Conservation (phyloP, 2,113 vertebrate genomes). For the Prolemur simus region DNA sequence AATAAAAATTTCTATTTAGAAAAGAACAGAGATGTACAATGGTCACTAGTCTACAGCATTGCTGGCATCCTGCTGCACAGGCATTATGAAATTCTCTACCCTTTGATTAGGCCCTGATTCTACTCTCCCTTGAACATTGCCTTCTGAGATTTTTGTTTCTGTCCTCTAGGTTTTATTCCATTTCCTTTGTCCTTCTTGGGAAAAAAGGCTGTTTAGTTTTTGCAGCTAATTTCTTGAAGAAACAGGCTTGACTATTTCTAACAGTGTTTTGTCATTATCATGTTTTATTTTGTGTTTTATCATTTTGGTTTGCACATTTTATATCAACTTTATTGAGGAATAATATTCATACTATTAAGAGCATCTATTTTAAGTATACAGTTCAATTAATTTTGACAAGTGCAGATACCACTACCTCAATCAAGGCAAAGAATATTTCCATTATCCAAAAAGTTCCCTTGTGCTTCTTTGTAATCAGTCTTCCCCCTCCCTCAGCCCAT, state of each 20-base stretch:
- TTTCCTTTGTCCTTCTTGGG: conserved; percentile 7
- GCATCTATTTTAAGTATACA: neutral
- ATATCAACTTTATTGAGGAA: neutral
- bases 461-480: neutral
- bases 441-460: conserved; percentile 1
- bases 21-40: neutral
- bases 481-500: neutral
- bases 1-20: neutral
- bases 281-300: neutral
- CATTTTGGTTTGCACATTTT: neutral
- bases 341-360: neutral
- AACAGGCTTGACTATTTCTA: neutral
- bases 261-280: neutral
- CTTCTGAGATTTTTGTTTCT: neutral
- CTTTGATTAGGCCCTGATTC: neutral
- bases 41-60: neutral
- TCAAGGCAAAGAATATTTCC: neutral
- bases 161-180: neutral
- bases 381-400: conserved; percentile 5
- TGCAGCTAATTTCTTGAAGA: conserved; percentile 6
- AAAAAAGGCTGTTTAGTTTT: neutral
- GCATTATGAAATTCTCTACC: neutral
- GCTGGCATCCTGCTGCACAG: neutral
- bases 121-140: neutral
- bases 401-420: neutral